Evolutionary conservation across 2,888 invertebrate genomes (phyloP), one percentile per base, ranked within the genome.

Genomic region (Stegana nigrithorax): DNA sequence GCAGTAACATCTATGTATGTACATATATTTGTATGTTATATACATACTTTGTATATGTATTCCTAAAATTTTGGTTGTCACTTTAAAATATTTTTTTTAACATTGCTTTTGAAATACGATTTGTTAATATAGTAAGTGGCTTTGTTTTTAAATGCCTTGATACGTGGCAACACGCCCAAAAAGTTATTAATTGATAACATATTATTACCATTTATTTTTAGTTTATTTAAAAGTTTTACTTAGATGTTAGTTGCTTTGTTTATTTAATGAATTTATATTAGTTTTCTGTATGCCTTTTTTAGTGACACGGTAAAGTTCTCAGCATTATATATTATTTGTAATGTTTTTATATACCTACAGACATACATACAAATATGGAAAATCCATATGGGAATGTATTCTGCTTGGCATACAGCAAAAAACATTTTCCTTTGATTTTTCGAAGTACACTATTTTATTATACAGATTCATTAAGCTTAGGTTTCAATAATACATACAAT

Each of bases 401-500:
- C 8, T 47, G 47, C 25, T 47, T 21, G n/a, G n/a, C 23, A 23
- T 4, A 62, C 62, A 64, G 60, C 58, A 65, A 67, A 64, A 62
- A 26, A 39, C 14, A 14, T 8, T 55, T 55, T 36, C 10, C 36
- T 55, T 55, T 36, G 10, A 10, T 32, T 53, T 26, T 53, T 53
- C 19, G 14, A 21, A 21, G 19, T 53, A 21, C 12, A 53, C 19
- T 32, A 19, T 53, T 8, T 53, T 27, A 29, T 51, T 63, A 59
- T 69, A 68, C 59, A 50, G 29, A 32, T 42, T 51, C 36, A 60
- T 66, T 73, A 74, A 66, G 70, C 63, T 79, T 77, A 72, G 65
- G 67, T 74, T 79, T 77, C 67, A 75, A 73, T 75, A 75, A 75
- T 77, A 74, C n/a, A 75, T 79, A 79, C 78, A 79, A 73, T 75